Percentiles rank a stretch among this genome's conserved stretches.
Conservation (phyloP, 2,797 vertebrate genomes). For the Micrastur ruficollis region DNA sequence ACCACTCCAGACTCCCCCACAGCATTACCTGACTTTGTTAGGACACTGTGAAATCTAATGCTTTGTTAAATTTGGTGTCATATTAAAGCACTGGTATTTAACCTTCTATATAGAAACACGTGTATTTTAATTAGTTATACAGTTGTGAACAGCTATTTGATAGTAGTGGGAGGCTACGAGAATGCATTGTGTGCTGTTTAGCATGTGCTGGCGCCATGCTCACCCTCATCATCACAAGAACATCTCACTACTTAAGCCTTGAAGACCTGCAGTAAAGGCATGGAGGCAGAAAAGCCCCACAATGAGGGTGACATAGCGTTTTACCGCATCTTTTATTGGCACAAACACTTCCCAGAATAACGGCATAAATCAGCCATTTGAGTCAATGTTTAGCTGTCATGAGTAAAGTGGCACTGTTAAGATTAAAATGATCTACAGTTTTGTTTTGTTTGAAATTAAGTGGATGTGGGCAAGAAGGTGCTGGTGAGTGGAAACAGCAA, state of each 20-base stretch:
- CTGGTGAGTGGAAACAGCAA: background rate
- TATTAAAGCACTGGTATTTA: background rate
- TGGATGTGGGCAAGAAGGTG: background rate
- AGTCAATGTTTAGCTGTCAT: background rate
- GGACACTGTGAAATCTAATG: background rate
- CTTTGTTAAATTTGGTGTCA: background rate
- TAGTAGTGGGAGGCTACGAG: fast-evolving
- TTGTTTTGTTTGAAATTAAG: background rate
- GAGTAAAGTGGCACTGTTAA: background rate
- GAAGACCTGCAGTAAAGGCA: background rate
- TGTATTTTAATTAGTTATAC: background rate
- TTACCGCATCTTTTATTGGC: background rate
- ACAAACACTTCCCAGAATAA: background rate
- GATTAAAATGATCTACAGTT: background rate
- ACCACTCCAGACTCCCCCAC: background rate
- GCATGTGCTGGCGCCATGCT: fast-evolving
- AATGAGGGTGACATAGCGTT: background rate
- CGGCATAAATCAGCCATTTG: background rate
- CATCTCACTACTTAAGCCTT: background rate
- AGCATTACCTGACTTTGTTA: background rate
- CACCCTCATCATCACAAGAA: background rate
- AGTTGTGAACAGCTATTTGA: background rate
- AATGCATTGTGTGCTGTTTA: background rate
- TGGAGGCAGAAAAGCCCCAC: background rate
- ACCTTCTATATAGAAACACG: background rate